Evolutionary conservation across 2,797 vertebrate species (phyloP).

Genomic region (Pempheris klunzingeri): DNA sequence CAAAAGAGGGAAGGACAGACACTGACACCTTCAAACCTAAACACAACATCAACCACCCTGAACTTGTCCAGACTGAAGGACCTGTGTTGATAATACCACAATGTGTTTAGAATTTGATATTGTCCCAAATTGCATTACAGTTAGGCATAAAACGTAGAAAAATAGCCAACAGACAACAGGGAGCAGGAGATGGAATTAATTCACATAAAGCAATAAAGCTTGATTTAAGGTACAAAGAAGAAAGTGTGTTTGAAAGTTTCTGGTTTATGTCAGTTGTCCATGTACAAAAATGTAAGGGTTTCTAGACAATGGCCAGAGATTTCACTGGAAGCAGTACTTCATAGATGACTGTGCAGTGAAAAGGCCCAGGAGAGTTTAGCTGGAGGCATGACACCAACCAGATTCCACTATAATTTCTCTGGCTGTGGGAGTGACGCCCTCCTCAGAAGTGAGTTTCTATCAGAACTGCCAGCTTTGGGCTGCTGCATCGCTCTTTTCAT

Average conservation of each 20-base stretch:
- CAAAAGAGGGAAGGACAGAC: background rate
- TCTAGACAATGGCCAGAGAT: conserved; percentile 23
- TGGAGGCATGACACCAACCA: conserved; percentile 21
- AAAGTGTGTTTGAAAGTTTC: background rate
- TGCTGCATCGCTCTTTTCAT: conserved; percentile 9
- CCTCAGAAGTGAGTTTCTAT: background rate
- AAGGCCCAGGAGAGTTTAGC: conserved; percentile 16
- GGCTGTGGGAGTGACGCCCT: background rate
- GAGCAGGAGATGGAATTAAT: background rate
- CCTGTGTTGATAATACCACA: background rate
- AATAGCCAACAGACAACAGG: background rate
- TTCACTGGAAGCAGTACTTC: conserved; percentile 10
- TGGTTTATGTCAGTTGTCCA: conserved; percentile 14
- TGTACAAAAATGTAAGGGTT: conserved; percentile 6
- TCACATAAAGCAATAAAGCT: background rate
- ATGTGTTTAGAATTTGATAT: background rate
- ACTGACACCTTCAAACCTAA: conserved; percentile 8
- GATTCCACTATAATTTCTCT: conserved; percentile 21
- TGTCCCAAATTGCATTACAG: background rate
- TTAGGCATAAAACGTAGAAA: background rate
- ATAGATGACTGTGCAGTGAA: conserved; percentile 2
- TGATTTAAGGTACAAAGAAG: background rate
- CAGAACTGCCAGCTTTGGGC: conserved; percentile 3
- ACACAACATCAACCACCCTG: conserved; percentile 2
- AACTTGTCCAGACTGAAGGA: background rate